Conservation (phyloP, 2,888 invertebrate species). For the Hylaea fasciaria region DNA sequence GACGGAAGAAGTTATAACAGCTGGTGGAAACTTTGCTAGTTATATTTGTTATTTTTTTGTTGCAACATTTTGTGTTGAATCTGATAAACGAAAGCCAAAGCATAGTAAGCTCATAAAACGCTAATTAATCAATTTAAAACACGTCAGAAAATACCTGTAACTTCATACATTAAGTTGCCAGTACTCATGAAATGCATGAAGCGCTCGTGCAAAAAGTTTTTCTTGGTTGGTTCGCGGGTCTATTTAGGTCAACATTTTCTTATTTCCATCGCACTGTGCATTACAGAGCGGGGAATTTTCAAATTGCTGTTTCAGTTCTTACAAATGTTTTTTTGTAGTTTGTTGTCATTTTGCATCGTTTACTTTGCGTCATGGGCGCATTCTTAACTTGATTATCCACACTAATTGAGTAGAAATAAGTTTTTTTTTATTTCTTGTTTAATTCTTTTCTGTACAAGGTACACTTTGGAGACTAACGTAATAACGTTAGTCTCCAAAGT, state of each 20-base stretch:
- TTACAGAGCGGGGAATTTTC: constrained; percentile 31
- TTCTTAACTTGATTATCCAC: background rate
- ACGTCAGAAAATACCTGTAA: background rate
- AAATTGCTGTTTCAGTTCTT: constrained; percentile 16
- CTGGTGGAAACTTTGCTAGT: too few relatives aligned
- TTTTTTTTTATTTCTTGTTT: too few relatives aligned
- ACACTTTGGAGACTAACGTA: too few relatives aligned
- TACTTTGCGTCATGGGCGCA: background rate
- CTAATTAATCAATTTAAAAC: background rate
- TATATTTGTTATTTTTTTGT: too few relatives aligned
- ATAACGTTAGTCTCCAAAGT: too few relatives aligned
- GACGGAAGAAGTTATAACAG: too few relatives aligned
- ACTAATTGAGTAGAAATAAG: too few relatives aligned
- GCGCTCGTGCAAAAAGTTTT: constrained; percentile 39
- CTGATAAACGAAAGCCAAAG: too few relatives aligned
- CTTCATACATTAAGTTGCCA: constrained; percentile 7
- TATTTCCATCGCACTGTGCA: constrained; percentile 46
- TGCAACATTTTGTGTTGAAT: too few relatives aligned
- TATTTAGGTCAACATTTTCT: constrained; percentile 57
- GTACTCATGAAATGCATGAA: constrained; percentile 9
- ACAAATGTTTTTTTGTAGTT: constrained; percentile 9
- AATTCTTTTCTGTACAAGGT: too few relatives aligned
- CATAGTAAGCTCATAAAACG: background rate
- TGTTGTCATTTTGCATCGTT: constrained; percentile 8
- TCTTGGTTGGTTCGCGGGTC: constrained; percentile 34